Evolutionary conservation across 2,797 vertebrate species (phyloP).

Genomic region (Myotis myotis): DNA sequence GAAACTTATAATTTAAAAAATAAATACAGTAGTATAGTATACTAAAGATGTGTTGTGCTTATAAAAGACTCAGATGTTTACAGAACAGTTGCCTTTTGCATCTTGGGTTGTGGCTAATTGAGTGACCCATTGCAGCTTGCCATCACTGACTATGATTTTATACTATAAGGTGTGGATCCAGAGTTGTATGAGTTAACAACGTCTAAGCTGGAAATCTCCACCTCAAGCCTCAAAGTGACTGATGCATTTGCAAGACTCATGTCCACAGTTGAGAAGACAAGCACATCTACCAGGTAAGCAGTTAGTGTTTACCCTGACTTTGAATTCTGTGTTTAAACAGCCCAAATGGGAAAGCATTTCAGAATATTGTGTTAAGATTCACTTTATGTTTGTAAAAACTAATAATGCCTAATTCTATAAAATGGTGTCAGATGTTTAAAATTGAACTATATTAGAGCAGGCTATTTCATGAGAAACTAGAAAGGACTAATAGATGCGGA

Average conservation of each 20-base stretch:
- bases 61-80: constrained; percentile 85
- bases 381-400: constrained; percentile 20
- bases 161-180: constrained; percentile 92
- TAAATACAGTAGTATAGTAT: background rate
- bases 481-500: background rate
- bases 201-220: constrained; percentile 89
- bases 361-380: constrained; percentile 10
- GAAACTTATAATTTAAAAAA: constrained; percentile 23
- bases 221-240: constrained; percentile 84
- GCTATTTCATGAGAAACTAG: constrained; percentile 13
- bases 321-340: background rate
- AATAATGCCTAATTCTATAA: constrained; percentile 24
- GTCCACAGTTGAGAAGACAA: constrained; percentile 91
- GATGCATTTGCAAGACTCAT: constrained; percentile 92
- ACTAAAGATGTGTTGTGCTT: constrained; percentile 58
- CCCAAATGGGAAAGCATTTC: constrained; percentile 31
- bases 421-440: constrained; percentile 40
- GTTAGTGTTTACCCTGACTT: background rate
- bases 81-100: constrained; percentile 78
- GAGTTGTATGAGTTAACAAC: constrained; percentile 94
- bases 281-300: constrained; percentile 89
- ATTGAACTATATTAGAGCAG: constrained; percentile 22
- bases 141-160: constrained; percentile 85
- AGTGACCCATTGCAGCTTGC: constrained; percentile 58
- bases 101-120: constrained; percentile 75